Evolutionary conservation across 2,888 invertebrate species (phyloP).

Genomic region (Myopa testacea): DNA sequence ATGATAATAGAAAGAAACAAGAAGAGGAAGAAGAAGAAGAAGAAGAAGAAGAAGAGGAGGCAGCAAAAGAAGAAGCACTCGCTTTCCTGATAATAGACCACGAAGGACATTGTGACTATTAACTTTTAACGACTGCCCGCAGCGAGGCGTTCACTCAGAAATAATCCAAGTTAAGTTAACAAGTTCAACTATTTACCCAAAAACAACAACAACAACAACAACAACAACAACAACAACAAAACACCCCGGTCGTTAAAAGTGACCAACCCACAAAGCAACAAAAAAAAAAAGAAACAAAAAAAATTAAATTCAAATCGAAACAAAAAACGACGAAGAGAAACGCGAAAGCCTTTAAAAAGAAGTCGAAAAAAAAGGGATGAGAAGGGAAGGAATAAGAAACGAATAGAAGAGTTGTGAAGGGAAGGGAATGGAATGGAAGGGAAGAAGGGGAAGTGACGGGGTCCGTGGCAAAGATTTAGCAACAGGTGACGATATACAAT

Average conservation of each 20-base stretch:
- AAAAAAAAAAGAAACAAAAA: no score
- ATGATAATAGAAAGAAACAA: neutral
- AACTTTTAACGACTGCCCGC: neutral
- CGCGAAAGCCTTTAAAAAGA: neutral
- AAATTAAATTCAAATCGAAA: no score
- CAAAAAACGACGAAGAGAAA: neutral
- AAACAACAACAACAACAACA: neutral
- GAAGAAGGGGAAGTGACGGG: neutral
- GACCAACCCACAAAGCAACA: constrained; percentile 5
- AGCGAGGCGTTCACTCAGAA: constrained; percentile 7
- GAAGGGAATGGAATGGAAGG: neutral
- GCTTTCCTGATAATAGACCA: neutral
- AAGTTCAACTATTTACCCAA: constrained; percentile 1
- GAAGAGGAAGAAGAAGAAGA: neutral
- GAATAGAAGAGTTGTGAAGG: no score
- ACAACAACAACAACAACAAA: neutral
- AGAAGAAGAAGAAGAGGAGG: neutral
- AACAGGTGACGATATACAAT: neutral
- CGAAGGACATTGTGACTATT: constrained; percentile 2
- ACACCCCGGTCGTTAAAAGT: neutral
- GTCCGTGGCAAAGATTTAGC: neutral
- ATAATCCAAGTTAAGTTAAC: constrained; percentile 13
- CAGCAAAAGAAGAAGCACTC: neutral
- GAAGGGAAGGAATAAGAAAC: neutral
- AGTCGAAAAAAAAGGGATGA: neutral